Evolutionary conservation across 2,888 invertebrate species (phyloP).

Genomic region (Drosophila bunnanda): DNA sequence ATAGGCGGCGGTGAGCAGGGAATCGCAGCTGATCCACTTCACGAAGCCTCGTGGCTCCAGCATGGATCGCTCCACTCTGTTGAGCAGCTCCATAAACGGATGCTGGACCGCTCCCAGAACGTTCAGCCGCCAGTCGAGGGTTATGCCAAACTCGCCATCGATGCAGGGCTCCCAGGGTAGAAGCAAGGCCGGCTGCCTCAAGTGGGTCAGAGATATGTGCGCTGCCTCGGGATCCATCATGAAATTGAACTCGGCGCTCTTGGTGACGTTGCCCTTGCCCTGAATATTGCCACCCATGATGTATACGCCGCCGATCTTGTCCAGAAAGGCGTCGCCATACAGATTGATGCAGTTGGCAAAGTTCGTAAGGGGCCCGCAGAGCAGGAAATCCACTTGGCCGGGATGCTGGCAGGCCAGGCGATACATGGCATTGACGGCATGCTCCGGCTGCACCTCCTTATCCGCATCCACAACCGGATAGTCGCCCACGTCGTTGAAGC

Average conservation of each 20-base stretch:
- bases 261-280: constrained; percentile 88
- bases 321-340: constrained; percentile 86
- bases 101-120: constrained; percentile 69
- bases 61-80: constrained; percentile 84
- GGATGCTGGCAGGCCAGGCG: constrained; percentile 86
- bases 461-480: constrained; percentile 84
- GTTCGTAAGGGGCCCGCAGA: constrained; percentile 91
- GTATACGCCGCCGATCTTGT: constrained; percentile 88
- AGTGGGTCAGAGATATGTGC: constrained; percentile 87
- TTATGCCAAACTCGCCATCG: constrained; percentile 69
- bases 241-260: constrained; percentile 91
- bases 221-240: constrained; percentile 91
- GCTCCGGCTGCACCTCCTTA: constrained; percentile 85
- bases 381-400: constrained; percentile 87
- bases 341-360: constrained; percentile 90
- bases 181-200: constrained; percentile 86
- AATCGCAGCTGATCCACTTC: constrained; percentile 85
- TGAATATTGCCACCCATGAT: constrained; percentile 92
- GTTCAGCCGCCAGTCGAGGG: constrained; percentile 85
- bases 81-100: constrained; percentile 85
- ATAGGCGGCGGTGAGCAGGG: constrained; percentile 85
- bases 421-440: constrained; percentile 87
- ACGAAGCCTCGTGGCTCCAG: constrained; percentile 54
- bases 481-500: constrained; percentile 88
- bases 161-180: constrained; percentile 89